These are phyloP conservation scores for Scleropages formosus DNA, from an alignment of 2,797 vertebrate genomes.

Conservation along the genomic window DNA sequence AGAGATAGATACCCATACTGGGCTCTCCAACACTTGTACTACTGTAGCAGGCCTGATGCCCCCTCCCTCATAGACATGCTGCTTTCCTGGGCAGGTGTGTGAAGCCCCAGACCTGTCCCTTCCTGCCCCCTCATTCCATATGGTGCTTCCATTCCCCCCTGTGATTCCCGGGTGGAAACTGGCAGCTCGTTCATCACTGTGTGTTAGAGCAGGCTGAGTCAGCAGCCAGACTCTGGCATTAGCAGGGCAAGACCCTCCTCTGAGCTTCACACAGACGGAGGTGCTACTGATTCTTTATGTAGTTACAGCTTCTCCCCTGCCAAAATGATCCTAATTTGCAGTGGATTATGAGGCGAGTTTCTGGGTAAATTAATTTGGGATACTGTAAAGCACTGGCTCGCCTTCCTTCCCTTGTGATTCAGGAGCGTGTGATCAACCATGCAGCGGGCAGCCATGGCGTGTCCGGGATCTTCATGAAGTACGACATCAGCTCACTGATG, in stretches of 20 bases:
- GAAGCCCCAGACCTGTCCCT: neutral
- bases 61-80: too few species aligned
- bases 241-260: too few species aligned
- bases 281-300: too few species aligned
- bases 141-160: neutral
- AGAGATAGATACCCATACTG: too few species aligned
- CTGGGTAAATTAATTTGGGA: neutral
- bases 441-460: conserved; percentile 94
- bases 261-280: too few species aligned
- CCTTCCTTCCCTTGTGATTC: neutral
- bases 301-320: too few species aligned
- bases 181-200: conserved; percentile 2
- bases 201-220: neutral
- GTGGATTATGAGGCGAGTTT: neutral
- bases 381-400: neutral
- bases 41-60: too few species aligned
- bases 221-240: neutral
- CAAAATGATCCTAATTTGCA: too few species aligned
- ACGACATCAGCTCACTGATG: conserved; percentile 95
- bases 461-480: conserved; percentile 98
- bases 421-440: conserved; percentile 94
- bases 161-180: neutral
- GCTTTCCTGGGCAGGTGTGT: too few species aligned
- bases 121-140: neutral
- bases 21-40: too few species aligned